These are phyloP conservation scores for Theristicus caerulescens DNA, from an alignment of 2,113 vertebrate species.

Conservation along the genomic window DNA sequence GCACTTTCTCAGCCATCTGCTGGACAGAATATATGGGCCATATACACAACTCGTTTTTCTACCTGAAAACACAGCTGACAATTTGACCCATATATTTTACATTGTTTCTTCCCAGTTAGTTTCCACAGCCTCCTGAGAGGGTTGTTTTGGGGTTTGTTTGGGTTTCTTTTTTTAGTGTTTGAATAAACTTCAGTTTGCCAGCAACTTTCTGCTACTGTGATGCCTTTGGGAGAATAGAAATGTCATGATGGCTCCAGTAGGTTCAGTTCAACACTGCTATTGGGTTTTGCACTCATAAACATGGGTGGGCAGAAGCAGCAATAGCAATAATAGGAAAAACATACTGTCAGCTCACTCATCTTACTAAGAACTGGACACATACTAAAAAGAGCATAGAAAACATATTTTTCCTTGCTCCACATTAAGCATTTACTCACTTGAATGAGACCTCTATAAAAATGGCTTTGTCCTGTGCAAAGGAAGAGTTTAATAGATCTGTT, in stretches of 20 bases:
- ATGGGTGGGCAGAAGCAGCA: not conserved
- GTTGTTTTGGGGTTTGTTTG: not conserved
- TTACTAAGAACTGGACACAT: not conserved
- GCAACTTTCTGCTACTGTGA: not conserved
- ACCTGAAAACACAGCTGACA: not conserved
- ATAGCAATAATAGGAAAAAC: not conserved
- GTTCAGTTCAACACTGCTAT: not conserved
- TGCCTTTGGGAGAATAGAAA: not conserved
- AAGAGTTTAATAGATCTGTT: not conserved
- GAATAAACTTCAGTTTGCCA: not conserved
- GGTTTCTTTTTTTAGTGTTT: not conserved
- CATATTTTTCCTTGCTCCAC: not conserved
- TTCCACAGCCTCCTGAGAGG: not conserved
- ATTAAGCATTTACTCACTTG: not conserved
- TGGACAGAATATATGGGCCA: not conserved
- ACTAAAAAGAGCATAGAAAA: not conserved
- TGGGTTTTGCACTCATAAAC: not conserved
- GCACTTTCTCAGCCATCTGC: not conserved
- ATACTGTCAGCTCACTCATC: not conserved
- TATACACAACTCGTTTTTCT: not conserved
- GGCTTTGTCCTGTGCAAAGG: not conserved
- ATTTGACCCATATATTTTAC: not conserved
- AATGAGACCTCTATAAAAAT: not conserved
- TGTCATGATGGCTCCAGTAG: not conserved
- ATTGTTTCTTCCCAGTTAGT: not conserved